Evolutionary conservation across 2,113 vertebrate species (phyloP).

Genomic region (Onychostoma macrolepis): DNA sequence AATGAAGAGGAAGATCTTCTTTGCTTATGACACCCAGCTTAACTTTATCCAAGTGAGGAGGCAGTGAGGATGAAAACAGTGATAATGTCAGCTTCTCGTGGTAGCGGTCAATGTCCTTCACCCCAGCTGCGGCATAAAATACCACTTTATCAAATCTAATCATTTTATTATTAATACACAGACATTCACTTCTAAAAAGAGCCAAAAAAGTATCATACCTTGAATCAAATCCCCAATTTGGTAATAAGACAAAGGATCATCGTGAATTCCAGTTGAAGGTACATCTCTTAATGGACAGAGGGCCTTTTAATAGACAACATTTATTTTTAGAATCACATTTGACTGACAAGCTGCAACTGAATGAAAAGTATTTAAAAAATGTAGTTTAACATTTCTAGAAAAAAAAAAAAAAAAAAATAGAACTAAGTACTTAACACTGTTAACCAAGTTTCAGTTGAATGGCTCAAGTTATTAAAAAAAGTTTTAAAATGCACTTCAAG

Average conservation of each 20-base stretch:
- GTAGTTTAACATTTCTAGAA: too few relatives aligned
- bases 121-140: conserved; percentile 76
- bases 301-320: not conserved
- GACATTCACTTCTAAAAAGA: not conserved
- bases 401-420: too few relatives aligned
- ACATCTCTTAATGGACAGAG: conserved; percentile 94
- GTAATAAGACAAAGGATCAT: conserved; percentile 96
- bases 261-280: conserved; percentile 91
- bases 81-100: conserved; percentile 92
- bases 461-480: too few relatives aligned
- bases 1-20: conserved; percentile 91
- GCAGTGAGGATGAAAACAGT: conserved; percentile 82
- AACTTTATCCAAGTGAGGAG: conserved; percentile 75
- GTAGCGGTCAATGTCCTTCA: conserved; percentile 96
- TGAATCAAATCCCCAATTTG: conserved; percentile 91
- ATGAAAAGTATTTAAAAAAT: not conserved
- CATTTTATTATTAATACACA: not conserved
- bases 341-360: not conserved
- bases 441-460: too few relatives aligned
- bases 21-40: conserved; percentile 89
- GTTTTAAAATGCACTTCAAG: too few relatives aligned
- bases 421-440: too few relatives aligned
- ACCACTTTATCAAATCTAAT: not conserved
- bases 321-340: not conserved
- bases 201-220: conserved; percentile 70